These are phyloP conservation scores for Drosophila repleta DNA, from an alignment of 1,140 invertebrate genomes.

Conservation along the genomic window DNA sequence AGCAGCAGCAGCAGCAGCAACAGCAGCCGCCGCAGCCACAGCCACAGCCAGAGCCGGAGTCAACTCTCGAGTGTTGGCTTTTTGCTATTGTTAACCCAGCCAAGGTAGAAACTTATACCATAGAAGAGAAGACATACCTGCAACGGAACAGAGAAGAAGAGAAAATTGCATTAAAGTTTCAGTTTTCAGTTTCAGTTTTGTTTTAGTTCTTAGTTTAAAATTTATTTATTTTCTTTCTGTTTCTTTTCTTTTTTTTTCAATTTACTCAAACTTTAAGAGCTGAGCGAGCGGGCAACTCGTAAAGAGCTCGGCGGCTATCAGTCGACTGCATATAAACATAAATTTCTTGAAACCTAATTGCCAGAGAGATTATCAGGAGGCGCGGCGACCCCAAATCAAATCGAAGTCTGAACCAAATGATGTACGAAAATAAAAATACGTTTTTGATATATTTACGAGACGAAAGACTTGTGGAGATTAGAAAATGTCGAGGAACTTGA, in stretches of 20 bases:
- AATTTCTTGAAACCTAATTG: conserved; percentile 55
- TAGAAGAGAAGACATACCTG: conserved; percentile 67
- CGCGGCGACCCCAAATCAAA: conserved; percentile 20
- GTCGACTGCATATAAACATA: conserved; percentile 31
- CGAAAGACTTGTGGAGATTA: conserved; percentile 29
- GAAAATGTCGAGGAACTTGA: conserved; percentile 9
- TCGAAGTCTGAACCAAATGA: conserved; percentile 20
- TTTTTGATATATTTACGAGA: conserved; percentile 74
- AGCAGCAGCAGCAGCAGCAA: conserved; percentile 1
- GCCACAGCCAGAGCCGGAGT: conserved; percentile 1
- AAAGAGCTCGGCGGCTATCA: conserved; percentile 21
- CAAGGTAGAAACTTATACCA: conserved; percentile 40
- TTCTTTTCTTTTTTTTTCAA: conserved; percentile 1
- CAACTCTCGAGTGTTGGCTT: conserved; percentile 35
- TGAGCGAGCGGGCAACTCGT: background rate
- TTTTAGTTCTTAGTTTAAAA: conserved; percentile 2
- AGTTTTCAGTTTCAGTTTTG: conserved; percentile 25
- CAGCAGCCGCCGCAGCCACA: conserved; percentile 9
- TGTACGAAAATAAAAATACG: conserved; percentile 46
- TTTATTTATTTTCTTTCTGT: conserved; percentile 12
- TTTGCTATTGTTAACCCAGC: conserved; percentile 29
- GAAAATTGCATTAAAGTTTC: conserved; percentile 71
- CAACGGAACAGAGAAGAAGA: conserved; percentile 41
- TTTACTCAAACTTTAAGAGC: background rate
- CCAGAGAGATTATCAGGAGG: conserved; percentile 51